Conservation (phyloP, 2,113 vertebrate genomes). For the Chascanopsetta lugubris region DNA sequence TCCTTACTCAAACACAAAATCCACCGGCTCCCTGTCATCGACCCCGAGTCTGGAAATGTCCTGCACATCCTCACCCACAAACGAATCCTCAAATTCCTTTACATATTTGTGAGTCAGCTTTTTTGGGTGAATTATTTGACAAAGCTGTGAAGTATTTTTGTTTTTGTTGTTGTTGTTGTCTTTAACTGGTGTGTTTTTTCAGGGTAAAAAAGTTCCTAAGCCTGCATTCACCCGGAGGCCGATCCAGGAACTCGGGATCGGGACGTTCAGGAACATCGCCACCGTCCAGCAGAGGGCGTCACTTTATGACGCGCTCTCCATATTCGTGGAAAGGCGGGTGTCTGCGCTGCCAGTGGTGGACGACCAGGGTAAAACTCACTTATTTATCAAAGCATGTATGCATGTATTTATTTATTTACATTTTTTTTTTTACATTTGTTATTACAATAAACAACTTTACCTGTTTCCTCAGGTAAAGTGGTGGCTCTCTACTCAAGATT, state of each 20-base stretch:
- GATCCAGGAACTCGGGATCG: constrained; percentile 88
- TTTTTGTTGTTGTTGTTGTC: not conserved
- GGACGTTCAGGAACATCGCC: constrained; percentile 91
- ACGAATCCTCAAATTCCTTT: constrained; percentile 95
- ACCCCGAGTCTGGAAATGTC: constrained; percentile 90
- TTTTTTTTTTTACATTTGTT: no score
- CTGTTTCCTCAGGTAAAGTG: constrained; percentile 83
- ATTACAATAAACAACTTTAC: no score
- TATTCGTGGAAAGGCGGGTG: constrained; percentile 92
- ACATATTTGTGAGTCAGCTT: constrained; percentile 85
- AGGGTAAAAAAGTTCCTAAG: constrained; percentile 85
- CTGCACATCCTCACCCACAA: constrained; percentile 97
- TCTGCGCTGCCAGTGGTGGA: constrained; percentile 93
- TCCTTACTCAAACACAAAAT: constrained; percentile 93
- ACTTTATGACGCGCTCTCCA: constrained; percentile 85
- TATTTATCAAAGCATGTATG: not conserved
- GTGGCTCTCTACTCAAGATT: constrained; percentile 95
- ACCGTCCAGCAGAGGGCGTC: constrained; percentile 85
- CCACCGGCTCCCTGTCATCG: constrained; percentile 94
- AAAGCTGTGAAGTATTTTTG: no score
- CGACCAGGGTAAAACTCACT: constrained; percentile 76
- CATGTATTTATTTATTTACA: not conserved
- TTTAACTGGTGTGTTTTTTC: constrained; percentile 17
- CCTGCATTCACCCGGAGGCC: constrained; percentile 85
- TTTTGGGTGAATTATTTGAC: no score